Base-by-base conservation (phyloP, 1,140 invertebrate genomes). In the Oedothorax gibbosus region DNA sequence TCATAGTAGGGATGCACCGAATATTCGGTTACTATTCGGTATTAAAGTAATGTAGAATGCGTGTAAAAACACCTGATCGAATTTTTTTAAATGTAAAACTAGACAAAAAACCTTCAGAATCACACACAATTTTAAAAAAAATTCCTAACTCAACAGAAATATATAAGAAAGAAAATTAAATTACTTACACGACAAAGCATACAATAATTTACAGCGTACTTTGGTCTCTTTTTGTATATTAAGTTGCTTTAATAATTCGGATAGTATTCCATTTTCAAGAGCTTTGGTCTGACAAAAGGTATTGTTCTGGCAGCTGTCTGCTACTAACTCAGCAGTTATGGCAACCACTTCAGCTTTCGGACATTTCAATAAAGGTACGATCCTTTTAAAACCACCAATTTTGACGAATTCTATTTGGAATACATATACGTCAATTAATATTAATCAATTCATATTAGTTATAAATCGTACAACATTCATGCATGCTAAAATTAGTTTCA, bases 281-380 rank as follows among this genome's bases (percentile, higher is more conserved):
- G 93, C 91, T 57, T 89, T 92, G 56, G 92, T 88, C 89, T 96
- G 95, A 88, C 94, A 95, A 87, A 92, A 93, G 0, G 93, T 93
- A 90, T 96, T 95, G 90, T 96, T 95, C 90, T 96, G 95, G 69
- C 93, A 93, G 18, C 95, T 87, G 87, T 93, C 93, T 0, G 93
- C 95, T 18, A 96, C 90, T 14, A 96, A 88, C 86, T 93, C 91
- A 18, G 93, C 93, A 21, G 92, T 92, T 75, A 90, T 90, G 87
- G 91, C 92, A 51, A 94, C 91, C 0, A 96, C 91, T 12, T 92
- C 91, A 3, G 91, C 88, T 85, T 94, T 92, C 6, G 92, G 89
- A 77, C 92, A 93, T 85, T 92, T 91, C 35, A 95, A 89, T 88
- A 95, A 93, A 0, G 92, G 89, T 0, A 92, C 91, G 64, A 96